Evolutionary conservation across 2,888 invertebrate genomes (phyloP), one percentile per base, ranked within the genome.

Genomic region (Gortyna flavago): DNA sequence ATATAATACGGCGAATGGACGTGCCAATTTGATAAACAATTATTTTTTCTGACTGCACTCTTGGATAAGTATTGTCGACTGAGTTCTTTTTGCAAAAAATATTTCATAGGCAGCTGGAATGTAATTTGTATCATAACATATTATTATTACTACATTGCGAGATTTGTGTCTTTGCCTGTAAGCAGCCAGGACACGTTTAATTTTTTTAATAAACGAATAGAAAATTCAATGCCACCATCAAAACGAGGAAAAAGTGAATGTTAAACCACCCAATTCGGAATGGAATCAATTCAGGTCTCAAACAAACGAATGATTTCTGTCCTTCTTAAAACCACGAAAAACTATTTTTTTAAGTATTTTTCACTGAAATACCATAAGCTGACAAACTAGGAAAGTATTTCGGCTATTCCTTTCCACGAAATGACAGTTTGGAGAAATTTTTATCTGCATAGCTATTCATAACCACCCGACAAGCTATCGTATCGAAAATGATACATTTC

Each of bases 261-360:
- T 48, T 51, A 76, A 80, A 66, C 73, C 73, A 79, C 13, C 72
- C 66, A 79, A 79, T 73, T n/a, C n/a, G n/a, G n/a, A 67, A 4
- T 62, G 61, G 2, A 73, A 79, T 67, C 35, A 81, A 79, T 84
- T 84, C 66, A 68, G 54, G 29, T 67, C 62, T 21, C 7, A 16
- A 32, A 48, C 38, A 70, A 79, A 72, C 32, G 29, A 72, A 59
- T 44, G 67, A 48, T 64, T 82, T 67, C 51, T 38, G 44, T 64
- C 13, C 61, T 32, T 29, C 29, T 72, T 68, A 69, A 77, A 83
- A 78, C 57, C 25, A 38, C 38, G 48, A 11, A 61, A 64, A 79
- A 54, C 48, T 65, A 61, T 57, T 54, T 48, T 62, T 51, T 6
- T 5, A 25, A 65, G 3, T 29, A 4, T 41, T 79, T 44, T 79